A percentile compares a stretch with the other conserved stretches of the same genome.
phyloP scores from a whole-genome alignment of 2,888 invertebrate genomes.

The Hemicrepidius hirtus region DNA sequence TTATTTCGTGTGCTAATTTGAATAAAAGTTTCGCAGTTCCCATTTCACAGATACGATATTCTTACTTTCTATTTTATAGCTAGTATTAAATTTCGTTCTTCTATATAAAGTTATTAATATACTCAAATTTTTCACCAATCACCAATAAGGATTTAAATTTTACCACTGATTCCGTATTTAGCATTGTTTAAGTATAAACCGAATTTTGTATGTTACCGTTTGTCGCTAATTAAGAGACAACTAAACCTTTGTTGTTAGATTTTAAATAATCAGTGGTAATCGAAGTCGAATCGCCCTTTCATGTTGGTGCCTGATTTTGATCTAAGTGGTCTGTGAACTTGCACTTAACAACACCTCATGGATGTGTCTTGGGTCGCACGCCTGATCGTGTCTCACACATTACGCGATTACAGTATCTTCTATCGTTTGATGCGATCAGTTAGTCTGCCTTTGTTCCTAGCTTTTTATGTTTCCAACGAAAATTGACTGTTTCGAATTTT shows the following conservation, averaged over 20 bases:
- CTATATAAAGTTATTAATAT: too few relatives aligned
- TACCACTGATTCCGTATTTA: too few relatives aligned
- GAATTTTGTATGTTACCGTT: too few relatives aligned
- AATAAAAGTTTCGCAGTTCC: too few relatives aligned
- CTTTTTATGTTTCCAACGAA: conserved; percentile 46
- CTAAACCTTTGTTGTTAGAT: not conserved
- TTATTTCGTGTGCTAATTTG: too few relatives aligned
- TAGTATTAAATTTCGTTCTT: too few relatives aligned
- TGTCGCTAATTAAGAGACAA: conserved; percentile 19
- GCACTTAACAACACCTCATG: conserved; percentile 44
- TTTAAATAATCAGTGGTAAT: conserved; percentile 13
- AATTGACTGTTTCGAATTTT: conserved; percentile 46
- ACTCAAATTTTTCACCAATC: too few relatives aligned
- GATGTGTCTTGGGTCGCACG: conserved; percentile 56
- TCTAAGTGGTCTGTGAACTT: conserved; percentile 48
- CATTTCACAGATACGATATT: too few relatives aligned
- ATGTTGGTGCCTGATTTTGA: conserved; percentile 33
- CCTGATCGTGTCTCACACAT: conserved; percentile 59
- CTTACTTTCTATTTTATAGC: too few relatives aligned
- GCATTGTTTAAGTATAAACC: too few relatives aligned
- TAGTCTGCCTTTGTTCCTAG: conserved; percentile 42
- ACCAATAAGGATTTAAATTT: too few relatives aligned
- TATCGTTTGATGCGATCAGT: conserved; percentile 54
- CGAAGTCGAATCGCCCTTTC: conserved; percentile 31
- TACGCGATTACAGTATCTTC: conserved; percentile 57